Evolutionary conservation across 2,113 vertebrate genomes (phyloP).

Genomic region (Campylorhamphus procurvoides): DNA sequence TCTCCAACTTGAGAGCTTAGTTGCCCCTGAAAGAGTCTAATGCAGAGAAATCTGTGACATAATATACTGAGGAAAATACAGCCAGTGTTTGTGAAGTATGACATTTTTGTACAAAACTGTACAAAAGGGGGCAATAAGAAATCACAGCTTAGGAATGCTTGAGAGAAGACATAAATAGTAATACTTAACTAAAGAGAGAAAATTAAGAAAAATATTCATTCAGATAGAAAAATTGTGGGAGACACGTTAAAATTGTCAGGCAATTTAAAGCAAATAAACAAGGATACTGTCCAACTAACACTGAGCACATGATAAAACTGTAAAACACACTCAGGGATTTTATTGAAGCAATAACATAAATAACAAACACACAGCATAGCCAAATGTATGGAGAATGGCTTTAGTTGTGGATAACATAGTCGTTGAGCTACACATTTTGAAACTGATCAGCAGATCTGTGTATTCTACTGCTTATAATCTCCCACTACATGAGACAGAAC

Average conservation of each 20-base stretch:
- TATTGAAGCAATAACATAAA: neutral
- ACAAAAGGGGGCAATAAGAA: neutral
- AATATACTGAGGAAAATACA: neutral
- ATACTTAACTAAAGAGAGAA: neutral
- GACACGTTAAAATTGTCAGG: neutral
- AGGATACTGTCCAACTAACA: neutral
- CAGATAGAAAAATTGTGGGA: neutral
- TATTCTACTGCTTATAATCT: neutral
- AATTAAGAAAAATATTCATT: neutral
- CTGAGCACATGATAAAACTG: neutral
- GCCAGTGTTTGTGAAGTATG: neutral
- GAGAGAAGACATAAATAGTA: neutral
- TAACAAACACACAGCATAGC: accelerated
- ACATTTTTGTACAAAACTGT: neutral
- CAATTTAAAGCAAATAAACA: neutral
- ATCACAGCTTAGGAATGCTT: neutral
- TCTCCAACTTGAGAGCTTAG: neutral
- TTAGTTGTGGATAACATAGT: neutral
- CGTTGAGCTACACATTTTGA: neutral
- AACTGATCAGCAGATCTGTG: neutral
- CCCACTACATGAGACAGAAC: neutral
- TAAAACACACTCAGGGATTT: neutral
- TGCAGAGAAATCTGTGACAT: neutral
- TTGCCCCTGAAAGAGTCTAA: neutral
- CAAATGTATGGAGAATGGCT: neutral